Base-by-base conservation (phyloP, 2,113 vertebrate genomes). In the Carettochelys insculpta region DNA sequence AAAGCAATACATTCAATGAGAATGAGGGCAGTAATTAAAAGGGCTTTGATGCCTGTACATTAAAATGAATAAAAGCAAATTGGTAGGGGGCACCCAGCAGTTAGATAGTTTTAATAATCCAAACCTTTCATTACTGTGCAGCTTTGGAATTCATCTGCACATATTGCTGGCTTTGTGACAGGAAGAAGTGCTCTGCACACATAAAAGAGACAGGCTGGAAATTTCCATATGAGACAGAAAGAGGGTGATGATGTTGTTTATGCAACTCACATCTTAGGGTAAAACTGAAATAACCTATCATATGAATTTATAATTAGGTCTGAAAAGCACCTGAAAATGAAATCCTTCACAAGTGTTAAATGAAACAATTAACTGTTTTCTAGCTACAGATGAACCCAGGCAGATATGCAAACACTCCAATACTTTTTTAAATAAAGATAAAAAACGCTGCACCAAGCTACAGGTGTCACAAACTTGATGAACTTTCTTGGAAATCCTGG, bases 181-280 rank as follows among this genome's bases (percentile, higher is more conserved):
- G 41, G 25, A 51, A 86, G 82, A 77, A 91, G 51, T 0, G 0
- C 58, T 90, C 20, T 38, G 90, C 43, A 20, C 50, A 86, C 41
- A 86, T 85, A 77, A 93, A 92, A 95, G 48, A 85, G 54, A 58
- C 83, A 90, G 86, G 89, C 5, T 93, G 94, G 78, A 93, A 94
- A 96, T 95, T 94, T 96, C 85, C 84, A 89, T 76, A 86, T 16
- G 80, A 92, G 85, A 89, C 68, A 94, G 53, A 84, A 90, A 56
- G 58, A 50, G 93, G 75, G 83, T 89, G 68, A 94, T 79, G 1
- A 0, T 43, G 58, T 34, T 78, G n/a, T 83, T 95, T 94, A 95
- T 87, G 82, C 82, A 95, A 90, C 68, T 92, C 92, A 84, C 77
- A 83, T 95, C 80, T 81, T 77, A 83, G 22, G 73, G 25, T 90